Evolutionary conservation across 2,888 invertebrate species (phyloP).

Genomic region (Lasioglossum vierecki): DNA sequence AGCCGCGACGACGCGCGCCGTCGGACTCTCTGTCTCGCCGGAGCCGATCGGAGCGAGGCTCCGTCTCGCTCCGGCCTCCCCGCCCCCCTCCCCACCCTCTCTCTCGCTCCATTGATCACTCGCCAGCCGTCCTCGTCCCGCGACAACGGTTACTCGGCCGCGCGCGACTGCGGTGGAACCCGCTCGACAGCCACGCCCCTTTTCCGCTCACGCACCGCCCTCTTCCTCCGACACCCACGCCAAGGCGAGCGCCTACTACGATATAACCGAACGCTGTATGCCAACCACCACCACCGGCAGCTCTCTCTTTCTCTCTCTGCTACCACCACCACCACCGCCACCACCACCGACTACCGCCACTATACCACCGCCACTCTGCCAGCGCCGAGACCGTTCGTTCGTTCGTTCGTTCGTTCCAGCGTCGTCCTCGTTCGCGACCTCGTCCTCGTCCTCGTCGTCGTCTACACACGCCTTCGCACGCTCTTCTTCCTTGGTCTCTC

Average conservation of each 20-base stretch:
- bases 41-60: not conserved
- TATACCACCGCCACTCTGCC: conserved; percentile 27
- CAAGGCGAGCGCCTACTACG: conserved; percentile 46
- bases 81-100: conserved; percentile 20
- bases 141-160: conserved; percentile 25
- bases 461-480: conserved; percentile 18
- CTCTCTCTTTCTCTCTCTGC: not conserved
- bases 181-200: conserved; percentile 77
- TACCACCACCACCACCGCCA: not conserved
- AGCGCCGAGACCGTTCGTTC: conserved; percentile 29
- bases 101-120: conserved; percentile 27
- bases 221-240: conserved; percentile 79
- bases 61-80: conserved; percentile 24
- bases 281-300: conserved; percentile 22
- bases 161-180: conserved; percentile 58
- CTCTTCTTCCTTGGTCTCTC: conserved; percentile 46
- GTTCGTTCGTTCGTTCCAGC: conserved; percentile 30
- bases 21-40: conserved; percentile 4
- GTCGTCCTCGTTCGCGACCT: conserved; percentile 44
- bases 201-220: conserved; percentile 76
- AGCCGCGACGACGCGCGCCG: conserved; percentile 9
- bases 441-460: conserved; percentile 44
- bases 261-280: conserved; percentile 16
- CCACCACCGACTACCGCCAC: not conserved
- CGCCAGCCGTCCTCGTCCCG: conserved; percentile 33